Conservation (phyloP, 2,113 vertebrate species). For the Cyprinodon tularosa region DNA sequence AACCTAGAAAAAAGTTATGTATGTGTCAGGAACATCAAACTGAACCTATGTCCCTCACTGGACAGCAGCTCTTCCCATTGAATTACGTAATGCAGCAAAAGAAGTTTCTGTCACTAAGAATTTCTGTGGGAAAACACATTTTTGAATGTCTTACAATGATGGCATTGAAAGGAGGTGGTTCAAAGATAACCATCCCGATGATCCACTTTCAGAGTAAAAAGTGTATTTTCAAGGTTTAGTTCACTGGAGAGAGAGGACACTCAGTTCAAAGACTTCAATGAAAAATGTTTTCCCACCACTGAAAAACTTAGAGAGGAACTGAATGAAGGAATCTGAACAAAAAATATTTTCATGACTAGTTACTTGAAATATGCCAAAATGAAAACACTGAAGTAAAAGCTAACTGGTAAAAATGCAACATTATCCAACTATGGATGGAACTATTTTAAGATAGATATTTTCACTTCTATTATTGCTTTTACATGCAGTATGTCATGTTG, state of each 20-base stretch:
- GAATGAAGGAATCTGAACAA: neutral
- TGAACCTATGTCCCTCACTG: neutral
- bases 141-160: neutral
- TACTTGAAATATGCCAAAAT: neutral
- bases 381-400: neutral
- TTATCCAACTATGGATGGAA: neutral
- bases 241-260: constrained; percentile 3
- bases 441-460: neutral
- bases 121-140: neutral
- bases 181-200: constrained; percentile 16
- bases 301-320: neutral
- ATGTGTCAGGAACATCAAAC: neutral
- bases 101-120: neutral
- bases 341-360: neutral
- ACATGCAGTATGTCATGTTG: neutral
- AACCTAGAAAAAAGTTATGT: neutral
- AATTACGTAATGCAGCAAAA: neutral
- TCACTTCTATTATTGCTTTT: neutral
- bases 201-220: constrained; percentile 14
- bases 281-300: neutral
- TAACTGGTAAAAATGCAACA: neutral
- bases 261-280: neutral
- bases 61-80: neutral
- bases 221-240: constrained; percentile 1
- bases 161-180: constrained; percentile 18